Evolutionary conservation across 2,888 invertebrate species (phyloP).

Genomic region (Caenorhabditis sp.): DNA sequence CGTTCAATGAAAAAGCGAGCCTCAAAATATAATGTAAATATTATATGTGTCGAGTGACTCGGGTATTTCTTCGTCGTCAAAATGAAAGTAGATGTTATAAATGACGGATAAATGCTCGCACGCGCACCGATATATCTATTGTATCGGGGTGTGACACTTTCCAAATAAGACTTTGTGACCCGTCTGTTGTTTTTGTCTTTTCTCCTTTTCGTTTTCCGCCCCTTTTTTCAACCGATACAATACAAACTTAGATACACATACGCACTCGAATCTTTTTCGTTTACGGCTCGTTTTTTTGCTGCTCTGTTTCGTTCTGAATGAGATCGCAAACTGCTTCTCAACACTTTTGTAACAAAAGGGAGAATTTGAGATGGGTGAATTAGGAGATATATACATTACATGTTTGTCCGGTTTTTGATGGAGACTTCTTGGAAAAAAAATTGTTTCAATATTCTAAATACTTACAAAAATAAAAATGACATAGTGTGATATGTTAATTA

Average conservation of each 20-base stretch:
- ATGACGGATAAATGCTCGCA: constrained; percentile 4
- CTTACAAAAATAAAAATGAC: no score
- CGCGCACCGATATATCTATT: constrained; percentile 19
- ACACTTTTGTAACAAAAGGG: no score
- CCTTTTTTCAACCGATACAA: constrained; percentile 41
- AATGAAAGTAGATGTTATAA: neutral
- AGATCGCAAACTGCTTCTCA: no score
- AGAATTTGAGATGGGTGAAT: no score
- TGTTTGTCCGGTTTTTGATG: no score
- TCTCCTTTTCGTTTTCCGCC: constrained; percentile 33
- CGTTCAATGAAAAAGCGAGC: no score
- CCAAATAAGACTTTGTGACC: constrained; percentile 34
- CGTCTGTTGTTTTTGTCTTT: constrained; percentile 33
- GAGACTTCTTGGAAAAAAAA: no score
- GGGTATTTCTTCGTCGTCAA: neutral
- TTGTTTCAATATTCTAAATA: no score
- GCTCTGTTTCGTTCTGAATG: no score
- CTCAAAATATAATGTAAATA: neutral
- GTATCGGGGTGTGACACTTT: constrained; percentile 32
- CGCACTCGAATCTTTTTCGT: neutral
- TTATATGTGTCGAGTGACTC: neutral
- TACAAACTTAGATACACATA: constrained; percentile 19
- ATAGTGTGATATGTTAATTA: no score
- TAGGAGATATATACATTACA: no score
- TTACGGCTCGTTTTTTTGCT: neutral